phyloP scores from a whole-genome alignment of 1,140 invertebrate species.

The Drosophila mayri region DNA sequence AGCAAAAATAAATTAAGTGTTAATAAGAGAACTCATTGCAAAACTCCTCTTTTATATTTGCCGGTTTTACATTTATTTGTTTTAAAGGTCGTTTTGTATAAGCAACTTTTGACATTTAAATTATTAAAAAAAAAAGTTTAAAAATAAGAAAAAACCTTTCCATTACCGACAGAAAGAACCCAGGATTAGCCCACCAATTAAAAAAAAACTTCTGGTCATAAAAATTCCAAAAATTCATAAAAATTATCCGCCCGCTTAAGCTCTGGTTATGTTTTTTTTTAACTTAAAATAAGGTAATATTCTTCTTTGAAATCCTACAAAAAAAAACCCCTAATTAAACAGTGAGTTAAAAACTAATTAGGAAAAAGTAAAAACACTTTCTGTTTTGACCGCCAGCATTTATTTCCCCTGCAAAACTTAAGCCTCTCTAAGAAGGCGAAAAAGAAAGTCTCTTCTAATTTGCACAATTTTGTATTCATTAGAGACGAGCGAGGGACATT shows the following conservation, averaged over 20 bases:
- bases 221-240: not conserved
- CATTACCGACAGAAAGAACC: not conserved
- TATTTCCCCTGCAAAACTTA: not conserved
- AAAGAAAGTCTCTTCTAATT: not conserved
- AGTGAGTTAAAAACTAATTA: conserved; percentile 3
- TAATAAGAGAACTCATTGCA: not conserved
- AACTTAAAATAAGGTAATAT: not conserved
- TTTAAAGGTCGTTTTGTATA: not conserved
- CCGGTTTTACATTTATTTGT: not conserved
- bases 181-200: too few species aligned
- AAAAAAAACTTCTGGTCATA: not conserved
- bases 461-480: conserved; percentile 44
- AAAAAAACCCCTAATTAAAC: not conserved
- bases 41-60: not conserved
- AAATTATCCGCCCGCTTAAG: accelerated
- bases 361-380: conserved; percentile 8
- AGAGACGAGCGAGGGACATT: not conserved
- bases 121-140: not conserved
- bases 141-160: not conserved
- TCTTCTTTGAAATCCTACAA: not conserved
- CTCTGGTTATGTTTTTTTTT: not conserved
- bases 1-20: too few species aligned
- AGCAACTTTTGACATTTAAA: not conserved
- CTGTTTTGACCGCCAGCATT: conserved; percentile 1
- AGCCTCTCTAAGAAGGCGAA: not conserved